A percentile compares a stretch with the other conserved stretches of the same genome.
Conservation (phyloP, 2,113 vertebrate species). For the Apus apus region DNA sequence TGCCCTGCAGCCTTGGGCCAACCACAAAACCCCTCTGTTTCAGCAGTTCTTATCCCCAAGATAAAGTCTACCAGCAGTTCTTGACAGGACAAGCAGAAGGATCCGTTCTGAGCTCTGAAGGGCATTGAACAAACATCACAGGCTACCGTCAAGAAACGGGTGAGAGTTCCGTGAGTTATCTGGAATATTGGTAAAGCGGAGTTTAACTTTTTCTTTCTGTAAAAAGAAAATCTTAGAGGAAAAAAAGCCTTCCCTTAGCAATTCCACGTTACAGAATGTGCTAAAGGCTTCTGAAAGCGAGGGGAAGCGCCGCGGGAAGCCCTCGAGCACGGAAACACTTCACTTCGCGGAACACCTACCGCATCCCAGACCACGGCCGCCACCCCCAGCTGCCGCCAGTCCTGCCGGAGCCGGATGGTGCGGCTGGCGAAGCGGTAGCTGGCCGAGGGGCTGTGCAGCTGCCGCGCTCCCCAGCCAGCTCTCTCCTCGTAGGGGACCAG, state of each 20-base stretch:
- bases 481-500: slow-evolving; percentile 86
- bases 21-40: background rate
- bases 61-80: background rate
- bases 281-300: background rate
- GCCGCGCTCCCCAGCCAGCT: slow-evolving; percentile 73
- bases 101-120: background rate
- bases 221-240: background rate
- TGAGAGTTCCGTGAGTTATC: background rate
- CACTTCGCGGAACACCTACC: slow-evolving; percentile 60
- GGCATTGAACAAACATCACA: background rate
- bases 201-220: background rate
- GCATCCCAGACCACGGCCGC: slow-evolving; percentile 97
- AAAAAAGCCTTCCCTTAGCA: background rate
- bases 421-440: slow-evolving; percentile 83
- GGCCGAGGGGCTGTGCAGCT: slow-evolving; percentile 83
- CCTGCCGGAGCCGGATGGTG: slow-evolving; percentile 82
- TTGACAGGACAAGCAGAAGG: background rate
- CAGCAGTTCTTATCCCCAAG: background rate
- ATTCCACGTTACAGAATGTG: background rate
- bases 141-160: background rate
- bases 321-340: accelerated
- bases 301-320: background rate
- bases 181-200: accelerated
- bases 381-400: slow-evolving; percentile 91
- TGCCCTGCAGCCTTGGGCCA: background rate